A percentile compares a stretch with the other conserved stretches of the same genome.
These are phyloP conservation scores for Myiozetetes cayanensis DNA, from an alignment of 2,113 vertebrate genomes.

Conservation along the genomic window DNA sequence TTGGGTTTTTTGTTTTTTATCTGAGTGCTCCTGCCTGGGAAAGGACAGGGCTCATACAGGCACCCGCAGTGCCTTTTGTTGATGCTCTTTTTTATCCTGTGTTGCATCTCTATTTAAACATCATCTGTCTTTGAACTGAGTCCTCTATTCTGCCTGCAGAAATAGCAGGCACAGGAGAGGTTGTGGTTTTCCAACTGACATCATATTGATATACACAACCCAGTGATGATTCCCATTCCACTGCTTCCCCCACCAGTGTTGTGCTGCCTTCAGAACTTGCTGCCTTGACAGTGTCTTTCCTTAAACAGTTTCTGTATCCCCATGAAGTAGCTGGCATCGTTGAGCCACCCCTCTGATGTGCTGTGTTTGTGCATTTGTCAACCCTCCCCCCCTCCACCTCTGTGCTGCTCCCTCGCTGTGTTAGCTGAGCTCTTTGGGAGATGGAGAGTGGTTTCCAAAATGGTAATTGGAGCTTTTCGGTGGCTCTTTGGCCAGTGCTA, in stretches of 20 bases:
- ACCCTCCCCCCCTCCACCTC: neutral
- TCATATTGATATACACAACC: neutral
- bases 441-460: conserved; percentile 14
- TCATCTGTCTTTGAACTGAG: neutral
- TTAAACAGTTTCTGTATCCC: neutral
- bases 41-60: neutral
- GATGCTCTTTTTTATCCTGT: neutral
- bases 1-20: neutral
- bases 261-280: neutral
- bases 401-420: neutral
- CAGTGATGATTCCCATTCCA: neutral
- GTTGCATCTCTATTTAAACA: neutral
- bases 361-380: neutral
- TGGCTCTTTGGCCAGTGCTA: conserved; percentile 10
- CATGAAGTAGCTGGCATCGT: neutral
- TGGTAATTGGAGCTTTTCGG: conserved; percentile 27
- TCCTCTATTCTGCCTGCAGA: neutral
- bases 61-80: neutral
- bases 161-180: neutral
- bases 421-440: conserved; percentile 10
- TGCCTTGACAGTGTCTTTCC: neutral
- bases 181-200: neutral
- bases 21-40: neutral
- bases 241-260: neutral
- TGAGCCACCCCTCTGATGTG: neutral